These are phyloP conservation scores for Vimba vimba DNA, from an alignment of 2,113 vertebrate genomes.

Conservation along the genomic window DNA sequence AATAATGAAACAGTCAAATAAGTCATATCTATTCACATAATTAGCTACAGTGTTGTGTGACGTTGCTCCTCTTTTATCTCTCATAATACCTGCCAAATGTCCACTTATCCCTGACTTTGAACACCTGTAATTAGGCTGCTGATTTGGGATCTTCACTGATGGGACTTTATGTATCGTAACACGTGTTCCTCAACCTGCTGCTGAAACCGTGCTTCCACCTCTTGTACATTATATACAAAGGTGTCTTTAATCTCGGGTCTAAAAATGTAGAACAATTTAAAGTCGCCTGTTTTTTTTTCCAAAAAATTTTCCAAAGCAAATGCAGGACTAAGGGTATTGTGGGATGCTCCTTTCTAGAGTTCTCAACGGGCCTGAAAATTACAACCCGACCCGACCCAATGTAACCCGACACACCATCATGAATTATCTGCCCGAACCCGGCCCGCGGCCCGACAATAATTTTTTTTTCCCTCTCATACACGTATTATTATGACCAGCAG, in stretches of 20 bases:
- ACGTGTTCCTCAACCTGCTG: background rate
- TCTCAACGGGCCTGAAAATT: no score
- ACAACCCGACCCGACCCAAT: no score
- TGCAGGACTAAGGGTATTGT: no score
- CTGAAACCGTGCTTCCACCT: background rate
- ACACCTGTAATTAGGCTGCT: background rate
- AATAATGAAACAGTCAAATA: background rate
- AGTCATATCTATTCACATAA: background rate
- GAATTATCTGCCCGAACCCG: no score
- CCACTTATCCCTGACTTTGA: background rate
- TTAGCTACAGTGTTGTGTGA: background rate
- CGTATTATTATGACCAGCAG: no score
- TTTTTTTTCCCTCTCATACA: no score
- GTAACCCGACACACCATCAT: no score
- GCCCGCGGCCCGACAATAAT: no score
- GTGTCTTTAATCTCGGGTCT: background rate
- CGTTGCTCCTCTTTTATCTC: background rate
- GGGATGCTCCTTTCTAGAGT: no score
- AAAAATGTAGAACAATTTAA: background rate
- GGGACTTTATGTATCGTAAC: background rate
- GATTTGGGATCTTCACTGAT: background rate
- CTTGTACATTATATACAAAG: background rate
- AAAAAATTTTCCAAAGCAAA: background rate
- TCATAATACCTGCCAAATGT: background rate
- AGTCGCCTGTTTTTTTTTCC: background rate